These are phyloP conservation scores for Calephelis perditalis DNA, from an alignment of 2,888 invertebrate genomes.

Conservation along the genomic window DNA sequence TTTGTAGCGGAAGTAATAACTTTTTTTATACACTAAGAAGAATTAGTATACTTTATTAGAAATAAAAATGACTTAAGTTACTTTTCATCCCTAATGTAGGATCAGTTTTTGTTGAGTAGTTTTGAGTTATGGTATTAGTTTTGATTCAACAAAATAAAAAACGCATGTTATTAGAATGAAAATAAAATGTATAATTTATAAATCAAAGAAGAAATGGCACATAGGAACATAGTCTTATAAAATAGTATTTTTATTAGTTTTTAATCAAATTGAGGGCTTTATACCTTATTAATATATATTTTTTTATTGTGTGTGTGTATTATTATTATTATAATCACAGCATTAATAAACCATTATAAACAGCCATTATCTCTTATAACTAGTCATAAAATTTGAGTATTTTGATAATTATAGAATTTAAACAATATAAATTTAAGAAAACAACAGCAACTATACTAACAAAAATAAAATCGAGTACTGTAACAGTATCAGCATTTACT, in stretches of 20 bases:
- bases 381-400: neutral
- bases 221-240: too few species aligned
- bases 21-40: slow-evolving; percentile 18
- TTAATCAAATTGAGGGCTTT: too few species aligned
- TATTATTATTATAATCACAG: too few species aligned
- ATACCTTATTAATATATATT: too few species aligned
- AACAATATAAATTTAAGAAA: slow-evolving; percentile 7
- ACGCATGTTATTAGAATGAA: slow-evolving; percentile 10
- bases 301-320: too few species aligned
- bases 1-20: slow-evolving; percentile 18
- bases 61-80: slow-evolving; percentile 19
- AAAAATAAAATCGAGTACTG: slow-evolving; percentile 6
- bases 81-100: slow-evolving; percentile 20
- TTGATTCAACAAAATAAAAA: slow-evolving; percentile 6
- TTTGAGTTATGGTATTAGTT: slow-evolving; percentile 5
- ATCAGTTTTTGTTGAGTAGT: slow-evolving; percentile 15
- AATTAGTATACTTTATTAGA: slow-evolving; percentile 19
- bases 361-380: too few species aligned
- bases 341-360: too few species aligned
- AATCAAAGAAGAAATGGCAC: too few species aligned
- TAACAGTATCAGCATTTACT: neutral
- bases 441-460: slow-evolving; percentile 2
- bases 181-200: slow-evolving; percentile 6
- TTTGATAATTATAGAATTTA: slow-evolving; percentile 1
- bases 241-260: too few species aligned